phyloP scores from a whole-genome alignment of 2,888 invertebrate genomes.

The Lochmaea capreae region DNA sequence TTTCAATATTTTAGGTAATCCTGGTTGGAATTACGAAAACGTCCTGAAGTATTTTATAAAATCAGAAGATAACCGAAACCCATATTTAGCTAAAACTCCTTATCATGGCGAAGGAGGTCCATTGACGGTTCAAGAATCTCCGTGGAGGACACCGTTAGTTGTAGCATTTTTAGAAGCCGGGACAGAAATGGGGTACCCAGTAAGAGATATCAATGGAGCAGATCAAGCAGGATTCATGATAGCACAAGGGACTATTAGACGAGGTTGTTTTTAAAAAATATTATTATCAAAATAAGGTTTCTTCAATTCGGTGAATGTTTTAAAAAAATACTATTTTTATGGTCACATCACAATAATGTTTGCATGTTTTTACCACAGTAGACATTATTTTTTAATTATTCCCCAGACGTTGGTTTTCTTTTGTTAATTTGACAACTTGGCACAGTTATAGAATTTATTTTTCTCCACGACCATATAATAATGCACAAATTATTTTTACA shows the following conservation, averaged over 20 bases:
- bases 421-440: too few species aligned
- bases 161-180: conserved; percentile 87
- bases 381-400: too few species aligned
- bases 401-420: too few species aligned
- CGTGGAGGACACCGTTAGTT: conserved; percentile 85
- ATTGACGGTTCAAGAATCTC: conserved; percentile 82
- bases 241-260: conserved; percentile 85
- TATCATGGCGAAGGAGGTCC: conserved; percentile 82
- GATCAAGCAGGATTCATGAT: conserved; percentile 86
- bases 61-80: conserved; percentile 89
- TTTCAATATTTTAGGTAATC: conserved; percentile 72
- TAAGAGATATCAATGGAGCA: conserved; percentile 80
- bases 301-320: too few species aligned
- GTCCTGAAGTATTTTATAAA: conserved; percentile 90
- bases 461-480: too few species aligned
- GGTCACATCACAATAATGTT: too few species aligned
- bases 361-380: too few species aligned
- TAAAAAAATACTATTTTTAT: too few species aligned
- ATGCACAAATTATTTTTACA: too few species aligned
- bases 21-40: conserved; percentile 89
- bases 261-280: conserved; percentile 66
- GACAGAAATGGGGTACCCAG: conserved; percentile 82
- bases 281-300: neutral
- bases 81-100: conserved; percentile 77
- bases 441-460: too few species aligned